Conservation (phyloP, 2,888 invertebrate species). For the Tillus elongatus region DNA sequence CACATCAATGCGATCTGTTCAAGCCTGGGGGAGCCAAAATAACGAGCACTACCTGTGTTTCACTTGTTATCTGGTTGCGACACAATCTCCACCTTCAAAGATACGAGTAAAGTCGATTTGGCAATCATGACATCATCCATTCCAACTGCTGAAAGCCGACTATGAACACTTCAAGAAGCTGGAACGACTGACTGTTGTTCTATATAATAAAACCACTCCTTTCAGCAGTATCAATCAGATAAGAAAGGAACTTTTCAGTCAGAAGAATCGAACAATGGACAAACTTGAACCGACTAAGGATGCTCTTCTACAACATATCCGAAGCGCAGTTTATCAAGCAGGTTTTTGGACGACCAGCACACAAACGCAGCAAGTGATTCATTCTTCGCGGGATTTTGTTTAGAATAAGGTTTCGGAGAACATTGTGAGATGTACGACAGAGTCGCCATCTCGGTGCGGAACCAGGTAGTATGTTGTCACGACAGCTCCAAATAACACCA, state of each 20-base stretch:
- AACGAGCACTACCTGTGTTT: too few relatives aligned
- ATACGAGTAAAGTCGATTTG: too few relatives aligned
- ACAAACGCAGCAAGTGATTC: slow-evolving; percentile 1
- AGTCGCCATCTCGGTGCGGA: too few relatives aligned
- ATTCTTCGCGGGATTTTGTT: neutral
- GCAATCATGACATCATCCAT: too few relatives aligned
- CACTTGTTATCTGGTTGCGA: too few relatives aligned
- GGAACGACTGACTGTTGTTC: slow-evolving; percentile 4
- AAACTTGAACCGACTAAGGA: neutral
- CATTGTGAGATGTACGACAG: too few relatives aligned
- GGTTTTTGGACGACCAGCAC: neutral
- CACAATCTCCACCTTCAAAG: too few relatives aligned
- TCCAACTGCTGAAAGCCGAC: slow-evolving; percentile 4
- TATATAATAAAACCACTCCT: slow-evolving; percentile 3
- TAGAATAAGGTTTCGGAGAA: too few relatives aligned
- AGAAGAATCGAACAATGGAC: slow-evolving; percentile 2
- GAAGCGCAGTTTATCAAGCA: slow-evolving; percentile 1
- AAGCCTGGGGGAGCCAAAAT: slow-evolving; percentile 2
- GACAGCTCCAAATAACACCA: too few relatives aligned
- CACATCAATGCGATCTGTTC: neutral
- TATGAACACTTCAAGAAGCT: slow-evolving; percentile 1
- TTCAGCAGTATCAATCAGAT: slow-evolving; percentile 1
- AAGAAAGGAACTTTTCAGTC: neutral
- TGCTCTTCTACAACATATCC: neutral
- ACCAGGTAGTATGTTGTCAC: too few relatives aligned